Percentiles rank a stretch among this genome's conserved stretches.
These are phyloP conservation scores for Nymphalis urticae DNA, from an alignment of 2,888 invertebrate species.

Conservation along the genomic window DNA sequence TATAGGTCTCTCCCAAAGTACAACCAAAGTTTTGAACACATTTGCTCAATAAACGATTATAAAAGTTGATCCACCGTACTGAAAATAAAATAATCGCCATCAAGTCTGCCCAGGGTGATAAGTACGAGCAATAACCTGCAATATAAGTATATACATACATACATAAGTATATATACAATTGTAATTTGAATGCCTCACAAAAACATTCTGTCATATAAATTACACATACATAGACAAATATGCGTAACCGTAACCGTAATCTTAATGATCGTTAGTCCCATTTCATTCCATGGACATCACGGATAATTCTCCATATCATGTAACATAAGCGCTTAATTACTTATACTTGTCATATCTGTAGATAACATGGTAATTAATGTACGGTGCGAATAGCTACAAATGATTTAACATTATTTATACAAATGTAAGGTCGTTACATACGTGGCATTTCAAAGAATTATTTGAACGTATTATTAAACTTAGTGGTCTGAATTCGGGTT, in stretches of 20 bases:
- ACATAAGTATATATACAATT: no score
- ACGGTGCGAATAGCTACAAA: background rate
- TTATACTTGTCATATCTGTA: background rate
- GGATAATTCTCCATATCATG: slow-evolving; percentile 9
- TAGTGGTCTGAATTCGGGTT: no score
- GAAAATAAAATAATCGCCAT: no score
- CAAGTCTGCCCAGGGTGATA: no score
- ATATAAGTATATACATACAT: no score
- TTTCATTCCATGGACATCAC: slow-evolving; percentile 5
- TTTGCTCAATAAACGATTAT: no score
- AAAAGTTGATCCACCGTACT: no score
- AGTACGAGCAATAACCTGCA: no score
- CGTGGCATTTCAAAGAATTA: background rate
- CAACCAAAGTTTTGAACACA: no score
- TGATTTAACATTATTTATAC: background rate
- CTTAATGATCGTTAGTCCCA: background rate
- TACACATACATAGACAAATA: background rate
- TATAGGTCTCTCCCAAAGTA: no score
- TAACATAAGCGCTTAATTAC: slow-evolving; percentile 5
- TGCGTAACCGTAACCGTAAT: background rate
- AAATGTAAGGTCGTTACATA: background rate
- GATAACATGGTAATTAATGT: slow-evolving; percentile 6
- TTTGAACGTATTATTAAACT: no score
- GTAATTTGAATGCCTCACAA: background rate
- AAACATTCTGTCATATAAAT: background rate